Evolutionary conservation across 2,888 invertebrate species (phyloP).

Genomic region (Theretra japonica): DNA sequence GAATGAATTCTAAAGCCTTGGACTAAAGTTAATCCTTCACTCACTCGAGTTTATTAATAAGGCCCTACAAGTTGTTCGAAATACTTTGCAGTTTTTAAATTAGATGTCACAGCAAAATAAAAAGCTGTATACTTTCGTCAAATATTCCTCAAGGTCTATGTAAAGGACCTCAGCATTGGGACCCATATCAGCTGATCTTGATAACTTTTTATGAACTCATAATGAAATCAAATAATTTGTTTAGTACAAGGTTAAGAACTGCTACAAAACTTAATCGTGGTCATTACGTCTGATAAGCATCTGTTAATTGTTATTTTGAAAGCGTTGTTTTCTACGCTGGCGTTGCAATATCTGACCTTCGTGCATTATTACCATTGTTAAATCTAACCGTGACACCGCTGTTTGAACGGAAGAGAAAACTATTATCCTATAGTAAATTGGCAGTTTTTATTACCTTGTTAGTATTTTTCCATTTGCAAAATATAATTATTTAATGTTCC

Average conservation of each 20-base stretch:
- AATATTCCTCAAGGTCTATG: too few species aligned
- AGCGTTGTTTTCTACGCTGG: constrained; percentile 16
- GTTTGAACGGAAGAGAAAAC: neutral
- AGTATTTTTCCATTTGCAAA: neutral
- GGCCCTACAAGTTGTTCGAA: too few species aligned
- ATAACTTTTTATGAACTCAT: neutral
- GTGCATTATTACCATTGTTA: constrained; percentile 13
- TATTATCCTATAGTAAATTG: neutral
- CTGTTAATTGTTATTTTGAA: constrained; percentile 20
- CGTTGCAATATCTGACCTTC: constrained; percentile 19
- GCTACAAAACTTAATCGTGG: neutral
- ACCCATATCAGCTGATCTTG: neutral
- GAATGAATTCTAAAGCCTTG: too few species aligned
- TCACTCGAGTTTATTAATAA: too few species aligned
- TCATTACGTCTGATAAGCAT: constrained; percentile 14
- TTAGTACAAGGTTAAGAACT: constrained; percentile 16
- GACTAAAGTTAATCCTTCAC: too few species aligned
- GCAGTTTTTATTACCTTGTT: neutral
- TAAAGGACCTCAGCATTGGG: neutral
- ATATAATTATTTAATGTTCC: neutral
- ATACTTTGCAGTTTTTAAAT: too few species aligned
- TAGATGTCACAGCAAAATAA: too few species aligned
- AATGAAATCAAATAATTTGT: neutral
- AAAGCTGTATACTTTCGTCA: too few species aligned
- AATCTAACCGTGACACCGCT: constrained; percentile 33